These are phyloP conservation scores for Epirrita christyi DNA, from an alignment of 2,888 invertebrate species.

Conservation along the genomic window DNA sequence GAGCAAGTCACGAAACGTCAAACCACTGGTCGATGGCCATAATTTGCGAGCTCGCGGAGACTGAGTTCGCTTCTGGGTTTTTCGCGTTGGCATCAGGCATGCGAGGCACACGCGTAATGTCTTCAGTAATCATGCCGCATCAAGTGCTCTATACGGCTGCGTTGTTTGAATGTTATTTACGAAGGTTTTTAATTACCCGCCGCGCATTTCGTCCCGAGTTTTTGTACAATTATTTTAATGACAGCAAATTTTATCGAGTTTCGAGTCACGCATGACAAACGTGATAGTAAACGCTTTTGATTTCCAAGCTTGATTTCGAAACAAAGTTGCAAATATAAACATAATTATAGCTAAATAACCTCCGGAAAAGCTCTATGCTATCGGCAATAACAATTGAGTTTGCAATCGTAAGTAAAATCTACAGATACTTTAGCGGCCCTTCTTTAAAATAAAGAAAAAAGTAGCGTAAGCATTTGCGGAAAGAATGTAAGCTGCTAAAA, in stretches of 20 bases:
- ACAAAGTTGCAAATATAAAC: slow-evolving; percentile 13
- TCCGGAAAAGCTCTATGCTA: slow-evolving; percentile 3
- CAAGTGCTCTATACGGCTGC: slow-evolving; percentile 14
- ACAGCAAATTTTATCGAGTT: slow-evolving; percentile 2
- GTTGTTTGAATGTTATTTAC: slow-evolving; percentile 12
- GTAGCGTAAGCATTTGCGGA: slow-evolving; percentile 14
- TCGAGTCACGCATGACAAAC: slow-evolving; percentile 7
- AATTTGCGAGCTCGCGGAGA: slow-evolving; percentile 29
- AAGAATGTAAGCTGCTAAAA: slow-evolving; percentile 11
- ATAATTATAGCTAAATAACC: neutral
- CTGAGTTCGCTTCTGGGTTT: slow-evolving; percentile 20
- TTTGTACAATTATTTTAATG: slow-evolving; percentile 12
- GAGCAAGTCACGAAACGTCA: slow-evolving; percentile 68
- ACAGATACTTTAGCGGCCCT: slow-evolving; percentile 1
- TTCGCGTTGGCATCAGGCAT: slow-evolving; percentile 25
- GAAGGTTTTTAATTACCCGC: slow-evolving; percentile 15
- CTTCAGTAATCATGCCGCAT: slow-evolving; percentile 27
- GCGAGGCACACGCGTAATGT: slow-evolving; percentile 24
- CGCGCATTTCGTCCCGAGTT: slow-evolving; percentile 4
- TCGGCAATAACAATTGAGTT: slow-evolving; percentile 5
- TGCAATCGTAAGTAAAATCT: neutral
- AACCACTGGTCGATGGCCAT: slow-evolving; percentile 42
- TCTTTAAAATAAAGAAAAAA: slow-evolving; percentile 21
- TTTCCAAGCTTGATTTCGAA: neutral
- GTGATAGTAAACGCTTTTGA: neutral